Evolutionary conservation across 2,888 invertebrate genomes (phyloP).

Genomic region (Aleiodes alternator): DNA sequence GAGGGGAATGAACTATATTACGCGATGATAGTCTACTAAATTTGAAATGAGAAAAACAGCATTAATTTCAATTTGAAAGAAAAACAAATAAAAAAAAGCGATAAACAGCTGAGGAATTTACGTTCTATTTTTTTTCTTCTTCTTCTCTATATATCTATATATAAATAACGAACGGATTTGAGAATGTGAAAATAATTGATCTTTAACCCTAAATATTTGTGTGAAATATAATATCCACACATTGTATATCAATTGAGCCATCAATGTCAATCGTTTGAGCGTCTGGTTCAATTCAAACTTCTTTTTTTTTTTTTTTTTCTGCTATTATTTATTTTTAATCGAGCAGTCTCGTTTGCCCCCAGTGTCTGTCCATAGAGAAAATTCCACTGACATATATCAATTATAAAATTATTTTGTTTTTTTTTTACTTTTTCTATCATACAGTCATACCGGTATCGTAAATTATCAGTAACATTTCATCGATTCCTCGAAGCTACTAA

Average conservation of each 20-base stretch:
- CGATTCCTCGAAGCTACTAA: conserved; percentile 5
- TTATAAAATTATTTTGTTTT: no score
- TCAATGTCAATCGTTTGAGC: conserved; percentile 19
- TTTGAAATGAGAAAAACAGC: no score
- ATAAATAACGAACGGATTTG: not conserved
- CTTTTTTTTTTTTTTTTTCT: not conserved
- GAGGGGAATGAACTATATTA: not conserved
- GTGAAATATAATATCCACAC: not conserved
- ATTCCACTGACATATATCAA: not conserved
- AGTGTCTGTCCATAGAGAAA: not conserved
- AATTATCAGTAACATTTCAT: conserved; percentile 3
- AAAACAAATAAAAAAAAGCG: no score
- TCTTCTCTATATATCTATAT: no score
- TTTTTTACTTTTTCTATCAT: not conserved
- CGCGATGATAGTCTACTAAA: no score
- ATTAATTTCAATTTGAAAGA: no score
- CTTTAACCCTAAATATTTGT: not conserved
- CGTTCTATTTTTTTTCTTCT: no score
- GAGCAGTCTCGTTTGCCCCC: not conserved
- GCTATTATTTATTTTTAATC: not conserved
- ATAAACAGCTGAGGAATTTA: no score
- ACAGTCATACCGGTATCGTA: conserved; percentile 9
- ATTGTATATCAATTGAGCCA: conserved; percentile 6
- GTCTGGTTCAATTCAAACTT: conserved; percentile 14
- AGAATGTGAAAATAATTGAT: conserved; percentile 2